Evolutionary conservation across 2,797 vertebrate species (phyloP), one percentile per base, ranked within the genome.

Genomic region (Phylloscopus collybita): DNA sequence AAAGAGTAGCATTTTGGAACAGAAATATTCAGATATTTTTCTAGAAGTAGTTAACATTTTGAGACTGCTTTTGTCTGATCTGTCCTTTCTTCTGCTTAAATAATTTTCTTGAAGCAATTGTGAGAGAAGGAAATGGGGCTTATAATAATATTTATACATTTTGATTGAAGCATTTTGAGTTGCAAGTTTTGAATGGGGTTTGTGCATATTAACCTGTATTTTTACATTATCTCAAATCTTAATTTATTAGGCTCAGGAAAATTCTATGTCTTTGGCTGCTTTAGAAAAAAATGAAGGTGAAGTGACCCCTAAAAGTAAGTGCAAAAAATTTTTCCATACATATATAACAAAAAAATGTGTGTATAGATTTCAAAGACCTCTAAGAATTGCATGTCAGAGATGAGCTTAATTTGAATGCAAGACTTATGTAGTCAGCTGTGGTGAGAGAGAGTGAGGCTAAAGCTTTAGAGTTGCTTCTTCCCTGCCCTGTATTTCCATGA

Each of bases 181-280:
- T 94, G 66, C 26, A 90, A 23, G 36, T 69, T 92, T 61, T 80
- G 34, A 62, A 44, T 64, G 22, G 36, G 6, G 7, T 92, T 87
- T 10, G 1, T 80, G 21, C 19, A 22, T 81, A 20, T 93, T 96
- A n/a, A 36, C 59, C 50, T 96, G 20, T 93, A 62, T 80, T 94
- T 95, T 93, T 84, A 59, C 20, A 32, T 75, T 49, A 65, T 86
- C 53, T 96, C 45, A 81, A 94, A 60, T 93, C 51, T 82, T 91
- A 36, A 75, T 95, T 96, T 95, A 67, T 93, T 92, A 99, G 98
- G 94, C 93, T 93, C 97, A 97, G 82, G 98, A 98, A 96, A 98
- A 98, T 60, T 95, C 98, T 50, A 74, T 98, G 7, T 98, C 97
- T 97, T 98, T 98, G 92, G 98, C 98, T 97, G 98, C 98, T 94